These are phyloP conservation scores for Tupiocoris notatus DNA, from an alignment of 2,888 invertebrate species.

Conservation along the genomic window DNA sequence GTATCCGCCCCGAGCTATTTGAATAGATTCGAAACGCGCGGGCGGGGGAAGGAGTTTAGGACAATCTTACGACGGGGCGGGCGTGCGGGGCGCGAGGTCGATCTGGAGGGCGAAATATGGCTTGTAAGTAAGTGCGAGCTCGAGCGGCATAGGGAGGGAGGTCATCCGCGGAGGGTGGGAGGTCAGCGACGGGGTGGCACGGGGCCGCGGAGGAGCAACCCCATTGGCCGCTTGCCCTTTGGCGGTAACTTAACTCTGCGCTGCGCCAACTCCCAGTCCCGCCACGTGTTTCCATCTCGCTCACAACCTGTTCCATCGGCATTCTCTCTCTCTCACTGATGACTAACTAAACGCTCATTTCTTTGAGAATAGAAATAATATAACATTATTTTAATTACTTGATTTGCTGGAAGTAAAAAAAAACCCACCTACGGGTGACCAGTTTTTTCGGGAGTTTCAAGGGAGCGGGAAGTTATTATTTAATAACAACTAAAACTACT, in stretches of 20 bases:
- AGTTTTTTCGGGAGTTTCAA: no score
- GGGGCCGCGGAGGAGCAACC: constrained; percentile 34
- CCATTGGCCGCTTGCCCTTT: constrained; percentile 42
- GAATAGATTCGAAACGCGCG: constrained; percentile 26
- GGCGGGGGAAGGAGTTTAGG: no score
- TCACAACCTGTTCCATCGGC: neutral
- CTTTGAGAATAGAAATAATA: no score
- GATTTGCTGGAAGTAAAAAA: no score
- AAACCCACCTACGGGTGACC: no score
- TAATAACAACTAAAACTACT: no score
- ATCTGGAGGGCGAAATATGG: constrained; percentile 19
- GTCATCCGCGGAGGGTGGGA: constrained; percentile 13
- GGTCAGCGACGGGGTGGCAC: constrained; percentile 13
- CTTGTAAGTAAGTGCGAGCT: constrained; percentile 38
- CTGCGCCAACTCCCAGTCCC: constrained; percentile 42
- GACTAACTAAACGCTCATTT: no score
- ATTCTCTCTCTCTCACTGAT: neutral
- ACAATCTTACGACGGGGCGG: neutral
- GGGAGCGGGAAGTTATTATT: no score
- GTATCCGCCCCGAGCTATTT: constrained; percentile 31
- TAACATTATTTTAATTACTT: no score
- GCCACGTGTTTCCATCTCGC: no score
- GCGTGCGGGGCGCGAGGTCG: neutral
- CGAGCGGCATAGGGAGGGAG: neutral
- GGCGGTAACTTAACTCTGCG: constrained; percentile 44